Percentiles rank a stretch among this genome's conserved stretches.
These are phyloP conservation scores for Meloidogyne exigua DNA, from an alignment of 1,140 invertebrate genomes.

Conservation along the genomic window DNA sequence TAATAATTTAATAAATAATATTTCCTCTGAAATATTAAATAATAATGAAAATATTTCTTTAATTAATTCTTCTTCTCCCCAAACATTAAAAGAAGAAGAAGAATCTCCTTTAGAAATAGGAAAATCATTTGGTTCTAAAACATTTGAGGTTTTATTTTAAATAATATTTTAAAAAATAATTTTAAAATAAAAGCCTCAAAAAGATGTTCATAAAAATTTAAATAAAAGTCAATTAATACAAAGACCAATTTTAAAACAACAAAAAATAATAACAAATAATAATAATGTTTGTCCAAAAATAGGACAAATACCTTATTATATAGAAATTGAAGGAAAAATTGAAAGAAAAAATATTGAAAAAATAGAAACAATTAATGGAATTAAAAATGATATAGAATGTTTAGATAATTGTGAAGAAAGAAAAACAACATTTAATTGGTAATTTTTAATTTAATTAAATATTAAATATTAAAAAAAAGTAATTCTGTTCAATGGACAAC, in stretches of 20 bases:
- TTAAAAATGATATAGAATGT: constrained; percentile 9
- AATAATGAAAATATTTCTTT: neutral
- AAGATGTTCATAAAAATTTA: neutral
- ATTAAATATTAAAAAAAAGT: neutral
- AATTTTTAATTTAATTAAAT: neutral
- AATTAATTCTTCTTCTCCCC: neutral
- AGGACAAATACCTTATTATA: constrained; percentile 9
- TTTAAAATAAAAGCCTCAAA: neutral
- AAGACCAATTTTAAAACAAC: neutral
- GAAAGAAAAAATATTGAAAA: neutral
- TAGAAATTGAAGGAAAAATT: constrained; percentile 14
- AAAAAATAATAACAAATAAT: neutral
- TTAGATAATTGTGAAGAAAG: constrained; percentile 2
- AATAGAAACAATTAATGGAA: neutral
- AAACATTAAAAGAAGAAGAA: neutral
- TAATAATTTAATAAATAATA: no score
- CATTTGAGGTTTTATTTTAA: neutral
- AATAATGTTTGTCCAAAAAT: constrained; percentile 16
- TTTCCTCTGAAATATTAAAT: neutral
- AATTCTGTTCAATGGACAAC: neutral
- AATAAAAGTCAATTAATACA: neutral
- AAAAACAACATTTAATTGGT: neutral
- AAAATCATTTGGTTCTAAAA: neutral
- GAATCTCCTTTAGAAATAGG: neutral
- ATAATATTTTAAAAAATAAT: neutral